phyloP scores from a whole-genome alignment of 2,888 invertebrate genomes.

The Agrotis clavis region DNA sequence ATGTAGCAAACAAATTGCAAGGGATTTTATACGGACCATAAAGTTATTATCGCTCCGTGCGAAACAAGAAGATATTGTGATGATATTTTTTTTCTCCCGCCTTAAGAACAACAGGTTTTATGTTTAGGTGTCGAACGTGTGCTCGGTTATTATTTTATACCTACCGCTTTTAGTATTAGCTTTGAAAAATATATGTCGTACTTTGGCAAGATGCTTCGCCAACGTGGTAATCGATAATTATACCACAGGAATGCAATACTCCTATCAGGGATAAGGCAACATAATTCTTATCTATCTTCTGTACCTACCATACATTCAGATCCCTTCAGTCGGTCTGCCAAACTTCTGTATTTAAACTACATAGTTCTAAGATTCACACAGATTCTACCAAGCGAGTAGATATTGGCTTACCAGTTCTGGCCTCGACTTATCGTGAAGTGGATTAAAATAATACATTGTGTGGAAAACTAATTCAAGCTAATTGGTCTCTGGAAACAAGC shows the following conservation, averaged over 20 bases:
- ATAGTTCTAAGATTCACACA: no score
- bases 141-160: conserved; percentile 44
- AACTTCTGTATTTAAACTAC: no score
- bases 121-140: conserved; percentile 44
- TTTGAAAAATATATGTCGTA: not conserved
- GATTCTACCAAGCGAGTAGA: not conserved
- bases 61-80: conserved; percentile 59
- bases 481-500: conserved; percentile 18
- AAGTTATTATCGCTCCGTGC: conserved; percentile 63
- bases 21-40: conserved; percentile 65
- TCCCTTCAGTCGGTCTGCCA: no score
- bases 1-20: conserved; percentile 59
- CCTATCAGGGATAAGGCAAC: no score
- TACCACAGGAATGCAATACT: no score
- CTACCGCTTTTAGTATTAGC: conserved; percentile 11
- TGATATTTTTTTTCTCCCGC: conserved; percentile 49
- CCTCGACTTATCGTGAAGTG: not conserved
- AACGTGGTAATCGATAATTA: no score
- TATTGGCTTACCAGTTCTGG: not conserved
- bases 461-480: conserved; percentile 5
- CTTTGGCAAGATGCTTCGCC: no score
- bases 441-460: conserved; percentile 1
- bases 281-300: no score
- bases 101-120: conserved; percentile 45
- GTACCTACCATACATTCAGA: no score